Percentiles rank a stretch among this genome's conserved stretches.
Conservation (phyloP, 2,888 invertebrate species). For the Trichogramma evanescens region DNA sequence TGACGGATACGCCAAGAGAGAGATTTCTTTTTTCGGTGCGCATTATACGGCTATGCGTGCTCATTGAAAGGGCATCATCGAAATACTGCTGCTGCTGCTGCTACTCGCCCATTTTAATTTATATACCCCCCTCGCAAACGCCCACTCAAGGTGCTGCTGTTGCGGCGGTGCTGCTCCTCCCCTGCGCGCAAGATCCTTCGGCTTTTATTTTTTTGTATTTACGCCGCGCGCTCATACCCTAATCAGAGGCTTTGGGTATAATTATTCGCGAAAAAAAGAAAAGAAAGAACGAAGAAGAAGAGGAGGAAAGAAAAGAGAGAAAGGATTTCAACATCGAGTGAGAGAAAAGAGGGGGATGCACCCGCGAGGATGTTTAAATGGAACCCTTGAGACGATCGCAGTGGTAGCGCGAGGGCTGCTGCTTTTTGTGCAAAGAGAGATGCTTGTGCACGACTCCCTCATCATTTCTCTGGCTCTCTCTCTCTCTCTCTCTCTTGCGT, state of each 20-base stretch:
- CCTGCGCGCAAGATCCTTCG: not conserved
- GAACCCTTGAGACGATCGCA: constrained; percentile 19
- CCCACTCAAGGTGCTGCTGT: not conserved
- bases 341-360: constrained; percentile 10
- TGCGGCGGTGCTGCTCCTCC: constrained; percentile 1
- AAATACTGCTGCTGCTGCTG: not conserved
- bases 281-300: constrained; percentile 4
- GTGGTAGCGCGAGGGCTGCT: not conserved
- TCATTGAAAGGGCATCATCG: not conserved
- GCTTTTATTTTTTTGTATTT: not conserved
- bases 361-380: constrained; percentile 12
- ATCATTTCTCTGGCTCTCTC: no score
- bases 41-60: no score
- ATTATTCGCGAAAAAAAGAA: constrained; percentile 34
- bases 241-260: constrained; percentile 38
- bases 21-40: not conserved
- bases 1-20: constrained; percentile 8
- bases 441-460: no score
- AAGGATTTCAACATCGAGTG: not conserved
- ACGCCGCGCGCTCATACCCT: constrained; percentile 23
- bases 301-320: constrained; percentile 1
- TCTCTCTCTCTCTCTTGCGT: no score
- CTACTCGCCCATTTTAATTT: not conserved
- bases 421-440: not conserved
- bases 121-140: not conserved